phyloP scores from a whole-genome alignment of 1,140 invertebrate species.

The Cotesia typhae region DNA sequence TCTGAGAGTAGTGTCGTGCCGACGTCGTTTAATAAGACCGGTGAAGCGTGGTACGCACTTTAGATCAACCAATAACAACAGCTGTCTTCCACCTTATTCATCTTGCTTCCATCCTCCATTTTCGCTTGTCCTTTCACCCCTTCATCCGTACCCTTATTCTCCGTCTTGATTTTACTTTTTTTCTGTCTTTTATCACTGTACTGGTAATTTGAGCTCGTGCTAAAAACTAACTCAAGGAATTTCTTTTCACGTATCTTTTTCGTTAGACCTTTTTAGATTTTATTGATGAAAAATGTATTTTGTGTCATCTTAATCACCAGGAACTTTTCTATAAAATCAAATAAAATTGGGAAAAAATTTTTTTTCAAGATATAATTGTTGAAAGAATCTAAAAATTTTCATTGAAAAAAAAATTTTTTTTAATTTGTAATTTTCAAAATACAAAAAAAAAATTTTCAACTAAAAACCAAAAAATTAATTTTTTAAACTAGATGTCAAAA shows the following conservation, averaged over 20 bases:
- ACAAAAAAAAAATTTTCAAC: too few relatives aligned
- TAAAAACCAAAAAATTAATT: too few relatives aligned
- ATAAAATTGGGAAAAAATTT: too few relatives aligned
- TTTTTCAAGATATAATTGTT: too few relatives aligned
- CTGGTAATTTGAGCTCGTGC: conserved; percentile 52
- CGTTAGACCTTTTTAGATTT: conserved; percentile 35
- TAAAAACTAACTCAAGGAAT: conserved; percentile 48
- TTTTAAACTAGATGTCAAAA: too few relatives aligned
- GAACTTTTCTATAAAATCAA: too few relatives aligned
- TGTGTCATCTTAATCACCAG: neutral
- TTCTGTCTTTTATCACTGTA: neutral
- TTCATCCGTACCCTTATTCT: neutral
- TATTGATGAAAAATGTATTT: conserved; percentile 35
- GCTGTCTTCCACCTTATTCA: conserved; percentile 36
- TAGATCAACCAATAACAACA: conserved; percentile 46
- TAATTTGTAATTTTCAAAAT: too few relatives aligned
- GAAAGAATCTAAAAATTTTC: too few relatives aligned
- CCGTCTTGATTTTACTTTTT: too few relatives aligned
- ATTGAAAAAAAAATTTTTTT: too few relatives aligned
- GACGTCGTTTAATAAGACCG: conserved; percentile 46
- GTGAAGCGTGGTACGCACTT: conserved; percentile 46
- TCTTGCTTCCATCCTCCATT: neutral
- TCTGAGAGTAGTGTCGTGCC: neutral
- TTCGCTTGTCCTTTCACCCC: conserved; percentile 31
- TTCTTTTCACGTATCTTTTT: conserved; percentile 28